Percentiles rank a stretch among this genome's conserved stretches.
These are phyloP conservation scores for Marisa cornuarietis DNA, from an alignment of 1,140 invertebrate species.

Conservation along the genomic window DNA sequence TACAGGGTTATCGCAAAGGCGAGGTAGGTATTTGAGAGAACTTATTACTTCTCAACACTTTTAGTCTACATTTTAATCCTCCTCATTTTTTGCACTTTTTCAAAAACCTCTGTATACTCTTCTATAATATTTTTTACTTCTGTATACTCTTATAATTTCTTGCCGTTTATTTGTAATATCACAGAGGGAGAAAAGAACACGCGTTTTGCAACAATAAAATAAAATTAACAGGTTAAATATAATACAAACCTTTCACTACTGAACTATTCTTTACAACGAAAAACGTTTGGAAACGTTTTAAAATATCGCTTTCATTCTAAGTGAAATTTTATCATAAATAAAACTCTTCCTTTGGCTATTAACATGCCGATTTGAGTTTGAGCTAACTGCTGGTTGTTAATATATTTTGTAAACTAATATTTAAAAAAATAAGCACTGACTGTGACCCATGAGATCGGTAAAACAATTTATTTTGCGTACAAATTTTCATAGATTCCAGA, in stretches of 20 bases:
- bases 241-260: not conserved
- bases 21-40: conserved; percentile 36
- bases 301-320: not conserved
- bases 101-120: too few relatives aligned
- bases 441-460: too few relatives aligned
- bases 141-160: not conserved
- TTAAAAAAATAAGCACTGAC: too few relatives aligned
- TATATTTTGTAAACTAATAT: too few relatives aligned
- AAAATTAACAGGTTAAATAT: not conserved
- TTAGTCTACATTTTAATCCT: too few relatives aligned
- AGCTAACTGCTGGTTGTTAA: too few relatives aligned
- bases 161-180: not conserved
- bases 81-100: not conserved
- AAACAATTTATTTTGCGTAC: too few relatives aligned
- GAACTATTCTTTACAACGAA: not conserved
- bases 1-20: conserved; percentile 47
- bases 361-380: too few relatives aligned
- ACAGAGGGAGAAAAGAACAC: not conserved
- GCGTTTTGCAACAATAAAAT: not conserved
- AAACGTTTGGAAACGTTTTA: not conserved
- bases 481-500: too few relatives aligned
- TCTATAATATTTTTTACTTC: not conserved
- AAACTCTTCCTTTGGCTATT: too few relatives aligned
- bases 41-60: too few relatives aligned
- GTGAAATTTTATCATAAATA: too few relatives aligned